These are phyloP conservation scores for Tupaia tana DNA, from an alignment of 2,113 vertebrate genomes.

Conservation along the genomic window DNA sequence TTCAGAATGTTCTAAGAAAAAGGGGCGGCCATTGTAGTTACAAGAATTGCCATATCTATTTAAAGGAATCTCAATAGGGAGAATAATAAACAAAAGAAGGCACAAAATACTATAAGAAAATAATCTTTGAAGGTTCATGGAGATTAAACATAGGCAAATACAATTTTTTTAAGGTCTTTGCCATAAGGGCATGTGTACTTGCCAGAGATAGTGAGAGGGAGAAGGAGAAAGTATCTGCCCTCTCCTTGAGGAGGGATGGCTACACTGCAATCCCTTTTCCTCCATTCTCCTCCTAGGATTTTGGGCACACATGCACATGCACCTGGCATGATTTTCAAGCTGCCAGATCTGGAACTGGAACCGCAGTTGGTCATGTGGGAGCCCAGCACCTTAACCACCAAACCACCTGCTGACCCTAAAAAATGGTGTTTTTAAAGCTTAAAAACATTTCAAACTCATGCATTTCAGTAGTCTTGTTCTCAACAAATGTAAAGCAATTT, in stretches of 20 bases:
- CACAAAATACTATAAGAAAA: not conserved
- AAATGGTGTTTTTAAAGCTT: not conserved
- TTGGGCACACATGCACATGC: too few relatives aligned
- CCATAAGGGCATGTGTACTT: too few relatives aligned
- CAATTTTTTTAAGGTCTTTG: not conserved
- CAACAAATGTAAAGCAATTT: constrained; percentile 26
- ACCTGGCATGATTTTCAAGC: too few relatives aligned
- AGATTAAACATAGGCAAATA: constrained; percentile 25
- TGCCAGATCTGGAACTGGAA: too few relatives aligned
- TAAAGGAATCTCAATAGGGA: constrained; percentile 8
- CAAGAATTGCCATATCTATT: not conserved
- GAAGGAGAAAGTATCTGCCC: too few relatives aligned
- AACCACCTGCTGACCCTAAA: too few relatives aligned
- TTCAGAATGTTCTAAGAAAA: constrained; percentile 39
- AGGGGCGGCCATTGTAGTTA: not conserved
- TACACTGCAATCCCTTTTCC: too few relatives aligned
- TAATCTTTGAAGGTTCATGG: not conserved
- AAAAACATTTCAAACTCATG: constrained; percentile 11
- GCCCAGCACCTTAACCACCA: too few relatives aligned
- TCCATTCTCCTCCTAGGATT: too few relatives aligned
- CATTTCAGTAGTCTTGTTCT: constrained; percentile 24
- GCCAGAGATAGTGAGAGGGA: too few relatives aligned
- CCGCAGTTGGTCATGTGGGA: too few relatives aligned
- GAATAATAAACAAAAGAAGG: constrained; percentile 43
- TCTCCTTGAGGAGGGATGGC: too few relatives aligned